These are phyloP conservation scores for Cynaeus angustus DNA, from an alignment of 2,888 invertebrate genomes.

Conservation along the genomic window DNA sequence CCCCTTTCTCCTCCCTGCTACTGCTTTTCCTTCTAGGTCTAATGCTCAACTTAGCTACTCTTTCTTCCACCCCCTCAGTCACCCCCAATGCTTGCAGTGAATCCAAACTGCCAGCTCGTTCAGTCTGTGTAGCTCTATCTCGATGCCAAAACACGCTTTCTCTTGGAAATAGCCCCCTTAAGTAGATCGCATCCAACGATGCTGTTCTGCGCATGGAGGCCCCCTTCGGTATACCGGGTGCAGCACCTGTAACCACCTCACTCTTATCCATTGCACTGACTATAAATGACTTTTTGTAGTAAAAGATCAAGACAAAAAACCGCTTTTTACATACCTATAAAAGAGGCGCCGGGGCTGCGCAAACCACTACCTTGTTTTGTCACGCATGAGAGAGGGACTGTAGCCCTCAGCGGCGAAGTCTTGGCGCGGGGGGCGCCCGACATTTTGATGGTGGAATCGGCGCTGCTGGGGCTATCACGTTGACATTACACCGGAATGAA, in stretches of 20 bases:
- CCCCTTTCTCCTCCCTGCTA: slow-evolving; percentile 60
- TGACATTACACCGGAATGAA: background rate
- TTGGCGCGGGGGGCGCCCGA: slow-evolving; percentile 70
- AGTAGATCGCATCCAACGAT: slow-evolving; percentile 85
- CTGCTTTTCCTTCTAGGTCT: slow-evolving; percentile 73
- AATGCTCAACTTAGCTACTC: slow-evolving; percentile 75
- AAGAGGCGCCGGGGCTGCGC: slow-evolving; percentile 70
- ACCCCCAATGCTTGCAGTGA: slow-evolving; percentile 26
- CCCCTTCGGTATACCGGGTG: slow-evolving; percentile 70
- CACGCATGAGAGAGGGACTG: slow-evolving; percentile 83
- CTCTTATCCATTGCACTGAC: slow-evolving; percentile 24
- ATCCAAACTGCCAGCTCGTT: slow-evolving; percentile 44
- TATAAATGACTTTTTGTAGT: slow-evolving; percentile 2
- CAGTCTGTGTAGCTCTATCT: slow-evolving; percentile 83
- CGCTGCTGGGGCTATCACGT: slow-evolving; percentile 17
- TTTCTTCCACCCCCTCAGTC: slow-evolving; percentile 71
- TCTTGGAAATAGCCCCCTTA: slow-evolving; percentile 85
- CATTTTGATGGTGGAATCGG: slow-evolving; percentile 69
- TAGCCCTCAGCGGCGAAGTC: slow-evolving; percentile 84
- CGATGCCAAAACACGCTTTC: slow-evolving; percentile 81
- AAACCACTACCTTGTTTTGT: slow-evolving; percentile 76
- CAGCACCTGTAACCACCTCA: slow-evolving; percentile 13
- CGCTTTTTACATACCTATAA: slow-evolving; percentile 16
- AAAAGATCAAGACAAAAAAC: slow-evolving; percentile 13
- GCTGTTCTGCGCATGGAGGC: slow-evolving; percentile 83